Conservation (phyloP, 2,888 invertebrate genomes). For the Tholera decimalis region DNA sequence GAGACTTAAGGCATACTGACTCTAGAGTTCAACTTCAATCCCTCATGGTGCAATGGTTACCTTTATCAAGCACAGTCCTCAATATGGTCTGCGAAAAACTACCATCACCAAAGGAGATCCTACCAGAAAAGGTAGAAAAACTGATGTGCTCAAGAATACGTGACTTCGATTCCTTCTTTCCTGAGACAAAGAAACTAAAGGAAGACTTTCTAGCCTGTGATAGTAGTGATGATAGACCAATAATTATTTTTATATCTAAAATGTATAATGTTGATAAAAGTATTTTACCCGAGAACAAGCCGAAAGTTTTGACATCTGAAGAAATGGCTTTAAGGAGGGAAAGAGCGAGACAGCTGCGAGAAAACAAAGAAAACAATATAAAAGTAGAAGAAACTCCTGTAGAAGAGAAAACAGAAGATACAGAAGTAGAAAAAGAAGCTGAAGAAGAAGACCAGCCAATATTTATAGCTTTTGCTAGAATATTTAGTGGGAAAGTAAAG, state of each 20-base stretch:
- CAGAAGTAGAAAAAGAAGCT: slow-evolving; percentile 73
- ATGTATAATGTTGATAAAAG: slow-evolving; percentile 96
- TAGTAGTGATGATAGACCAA: slow-evolving; percentile 92
- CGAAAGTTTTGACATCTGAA: slow-evolving; percentile 94
- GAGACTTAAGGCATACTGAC: slow-evolving; percentile 96
- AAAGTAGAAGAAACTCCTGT: slow-evolving; percentile 66
- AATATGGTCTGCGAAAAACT: slow-evolving; percentile 95
- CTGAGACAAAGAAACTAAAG: slow-evolving; percentile 94
- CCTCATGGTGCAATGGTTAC: slow-evolving; percentile 97
- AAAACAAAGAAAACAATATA: slow-evolving; percentile 83
- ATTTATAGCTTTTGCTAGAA: slow-evolving; percentile 97
- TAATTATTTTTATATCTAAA: slow-evolving; percentile 96
- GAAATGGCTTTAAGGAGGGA: slow-evolving; percentile 94
- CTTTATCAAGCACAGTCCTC: slow-evolving; percentile 95
- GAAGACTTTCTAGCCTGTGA: slow-evolving; percentile 94
- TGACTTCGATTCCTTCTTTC: slow-evolving; percentile 93
- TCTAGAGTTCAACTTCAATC: slow-evolving; percentile 95
- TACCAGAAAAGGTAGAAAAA: slow-evolving; percentile 95
- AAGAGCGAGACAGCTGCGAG: slow-evolving; percentile 92
- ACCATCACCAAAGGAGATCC: slow-evolving; percentile 95
- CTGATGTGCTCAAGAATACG: slow-evolving; percentile 94
- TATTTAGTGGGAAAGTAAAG: slow-evolving; percentile 96
- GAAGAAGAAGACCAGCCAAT: slow-evolving; percentile 91
- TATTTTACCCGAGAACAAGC: slow-evolving; percentile 95
- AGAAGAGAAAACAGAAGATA: slow-evolving; percentile 69